Base-by-base conservation (phyloP, 64 coral and sea anemone species). In the Catalaphyllia jardinei region DNA sequence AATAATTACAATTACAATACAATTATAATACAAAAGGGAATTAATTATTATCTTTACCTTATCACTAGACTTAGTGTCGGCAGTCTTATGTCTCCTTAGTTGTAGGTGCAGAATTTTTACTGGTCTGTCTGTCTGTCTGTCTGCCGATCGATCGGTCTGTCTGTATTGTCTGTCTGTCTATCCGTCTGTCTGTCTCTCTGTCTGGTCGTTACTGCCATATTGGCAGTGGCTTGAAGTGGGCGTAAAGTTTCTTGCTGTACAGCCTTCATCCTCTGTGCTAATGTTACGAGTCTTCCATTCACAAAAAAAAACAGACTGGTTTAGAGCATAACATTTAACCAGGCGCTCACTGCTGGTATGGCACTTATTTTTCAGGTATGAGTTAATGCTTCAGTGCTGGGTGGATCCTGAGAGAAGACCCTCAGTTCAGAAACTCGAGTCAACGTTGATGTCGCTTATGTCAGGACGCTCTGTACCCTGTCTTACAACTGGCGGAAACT, bases 361-460 rank as follows among this genome's bases (percentile, higher is more conserved):
- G 2, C 31, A 67, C 17, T 52, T 38, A 29, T 67, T 27, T 29
- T 19, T 59, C 64, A 94, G 92, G 24, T 94, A 94, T 52, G 83
- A 91, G 29, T 27, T 90, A 22, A 94, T 94, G 93, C 65, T 74
- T 50, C 81, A 89, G 86, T 94, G 93, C 50, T 94, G 93, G 93
- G 77, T 91, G 65, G 93, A 94, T 29, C 50, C 89, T 18, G 52
- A 75, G 29, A 73, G 67, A 57, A 83, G 93, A 10, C 93, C 84
- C 22, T 80, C 88, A 13, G 90, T 91, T 54, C 52, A 55, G 29
- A 81, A 94, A 25, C 62, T 94, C 24, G 73, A 65, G 29, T 35
- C 79, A 22, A 42, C 62, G 30, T 50, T 94, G 33, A 54, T 75
- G 52, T 60, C 19, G 11, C 72, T 94, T 15, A 69, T 79, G 76